These are phyloP conservation scores for Pseudochaenichthys georgianus DNA, from an alignment of 2,797 vertebrate species.

Conservation along the genomic window DNA sequence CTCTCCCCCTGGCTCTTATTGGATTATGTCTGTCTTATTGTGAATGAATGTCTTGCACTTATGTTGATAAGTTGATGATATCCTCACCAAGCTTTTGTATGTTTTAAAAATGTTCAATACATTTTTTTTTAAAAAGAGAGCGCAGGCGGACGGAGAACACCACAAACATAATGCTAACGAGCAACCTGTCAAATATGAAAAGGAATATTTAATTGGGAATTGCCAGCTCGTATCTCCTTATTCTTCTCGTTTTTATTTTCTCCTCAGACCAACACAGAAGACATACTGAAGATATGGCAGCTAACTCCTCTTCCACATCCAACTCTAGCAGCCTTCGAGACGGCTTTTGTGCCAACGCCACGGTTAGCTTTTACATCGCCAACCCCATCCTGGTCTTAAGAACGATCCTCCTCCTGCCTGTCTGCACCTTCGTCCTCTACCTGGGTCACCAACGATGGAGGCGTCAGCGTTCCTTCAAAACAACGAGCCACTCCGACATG, in stretches of 20 bases:
- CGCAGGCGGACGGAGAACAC: too few species aligned
- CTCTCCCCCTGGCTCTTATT: too few species aligned
- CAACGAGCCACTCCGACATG: conserved; percentile 6
- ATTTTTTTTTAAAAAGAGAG: too few species aligned
- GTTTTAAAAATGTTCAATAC: too few species aligned
- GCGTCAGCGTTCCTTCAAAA: neutral
- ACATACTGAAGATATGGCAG: neutral
- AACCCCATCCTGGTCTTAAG: fast-evolving
- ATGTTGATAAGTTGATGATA: too few species aligned
- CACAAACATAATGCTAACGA: neutral
- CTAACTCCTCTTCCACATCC: neutral
- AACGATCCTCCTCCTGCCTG: neutral
- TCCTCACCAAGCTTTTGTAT: too few species aligned
- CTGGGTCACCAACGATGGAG: conserved; percentile 5
- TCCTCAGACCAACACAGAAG: neutral
- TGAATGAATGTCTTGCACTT: too few species aligned
- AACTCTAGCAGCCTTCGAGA: fast-evolving
- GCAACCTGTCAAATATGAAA: neutral
- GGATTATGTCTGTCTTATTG: too few species aligned
- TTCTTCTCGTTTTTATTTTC: neutral
- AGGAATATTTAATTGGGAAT: too few species aligned
- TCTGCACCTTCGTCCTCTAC: conserved; percentile 1
- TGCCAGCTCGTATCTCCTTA: neutral
- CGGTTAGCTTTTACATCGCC: fast-evolving
- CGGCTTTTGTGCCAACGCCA: fast-evolving